Evolutionary conservation across 30 jellyfish, hydroid and myxozoan genomes (phyloP).

Genomic region (Cassiopea xamachana): DNA sequence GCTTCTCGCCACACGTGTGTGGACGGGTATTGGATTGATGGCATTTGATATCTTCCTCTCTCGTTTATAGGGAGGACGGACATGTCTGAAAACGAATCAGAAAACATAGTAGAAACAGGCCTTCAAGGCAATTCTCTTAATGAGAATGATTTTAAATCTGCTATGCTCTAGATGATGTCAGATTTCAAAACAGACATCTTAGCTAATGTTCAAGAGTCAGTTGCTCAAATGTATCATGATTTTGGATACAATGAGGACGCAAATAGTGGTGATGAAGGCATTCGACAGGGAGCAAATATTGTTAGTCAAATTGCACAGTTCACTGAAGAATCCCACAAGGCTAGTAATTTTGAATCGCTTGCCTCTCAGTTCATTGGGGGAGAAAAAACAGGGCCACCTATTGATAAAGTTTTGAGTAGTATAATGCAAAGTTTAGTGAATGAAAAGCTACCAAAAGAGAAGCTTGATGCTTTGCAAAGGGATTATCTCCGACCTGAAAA

Average conservation of each 20-base stretch:
- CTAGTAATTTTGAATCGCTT: conserved; percentile 10
- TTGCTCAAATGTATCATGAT: conserved; percentile 24
- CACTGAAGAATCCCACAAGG: conserved; percentile 1
- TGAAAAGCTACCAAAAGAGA: conserved; percentile 32
- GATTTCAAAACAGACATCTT: conserved; percentile 27
- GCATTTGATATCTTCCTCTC: not conserved
- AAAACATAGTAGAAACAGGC: not conserved
- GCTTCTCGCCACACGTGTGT: conserved; percentile 38
- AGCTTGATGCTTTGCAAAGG: conserved; percentile 23
- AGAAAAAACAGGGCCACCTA: conserved; percentile 41
- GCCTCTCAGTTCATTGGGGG: conserved; percentile 23
- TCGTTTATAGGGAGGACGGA: conserved; percentile 15
- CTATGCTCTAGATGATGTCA: conserved; percentile 30
- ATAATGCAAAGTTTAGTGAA: conserved; percentile 24
- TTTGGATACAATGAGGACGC: conserved; percentile 37
- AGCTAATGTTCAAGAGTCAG: conserved; percentile 51
- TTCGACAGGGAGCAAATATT: conserved; percentile 10
- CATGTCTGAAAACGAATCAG: not conserved
- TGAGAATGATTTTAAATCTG: conserved; percentile 16
- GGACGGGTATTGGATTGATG: conserved; percentile 13
- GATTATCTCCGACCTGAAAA: conserved; percentile 31
- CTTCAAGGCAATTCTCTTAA: conserved; percentile 18
- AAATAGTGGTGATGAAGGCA: conserved; percentile 14
- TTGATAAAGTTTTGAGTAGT: conserved; percentile 29
- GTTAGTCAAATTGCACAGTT: not conserved